Percentiles rank a stretch among this genome's conserved stretches.
phyloP scores from a whole-genome alignment of 2,113 vertebrate genomes.

The Lagenorhynchus albirostris region DNA sequence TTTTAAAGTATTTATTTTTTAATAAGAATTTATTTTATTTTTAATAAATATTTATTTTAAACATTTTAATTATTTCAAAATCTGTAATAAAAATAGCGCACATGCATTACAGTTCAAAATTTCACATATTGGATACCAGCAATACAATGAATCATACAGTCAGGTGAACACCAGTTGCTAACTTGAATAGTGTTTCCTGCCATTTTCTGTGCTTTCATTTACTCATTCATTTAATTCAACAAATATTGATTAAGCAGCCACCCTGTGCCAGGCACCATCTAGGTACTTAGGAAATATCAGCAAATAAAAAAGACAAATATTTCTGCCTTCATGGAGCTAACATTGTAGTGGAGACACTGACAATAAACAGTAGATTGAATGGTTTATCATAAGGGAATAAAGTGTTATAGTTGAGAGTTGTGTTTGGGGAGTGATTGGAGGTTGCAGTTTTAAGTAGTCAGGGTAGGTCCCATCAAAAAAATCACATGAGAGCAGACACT shows the following conservation, averaged over 20 bases:
- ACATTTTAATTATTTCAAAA: background rate
- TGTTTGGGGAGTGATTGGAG: background rate
- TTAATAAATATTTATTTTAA: background rate
- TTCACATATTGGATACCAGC: background rate
- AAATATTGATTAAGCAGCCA: background rate
- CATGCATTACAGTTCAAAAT: background rate
- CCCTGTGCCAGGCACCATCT: background rate
- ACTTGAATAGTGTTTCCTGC: background rate
- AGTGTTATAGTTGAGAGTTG: background rate
- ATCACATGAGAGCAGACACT: background rate
- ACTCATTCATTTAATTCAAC: background rate
- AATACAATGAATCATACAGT: background rate
- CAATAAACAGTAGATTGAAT: background rate
- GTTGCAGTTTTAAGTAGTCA: background rate
- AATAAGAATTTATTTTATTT: background rate
- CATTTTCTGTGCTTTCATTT: background rate
- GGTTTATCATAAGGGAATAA: background rate
- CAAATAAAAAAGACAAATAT: background rate
- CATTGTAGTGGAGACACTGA: background rate
- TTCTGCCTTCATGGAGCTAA: background rate
- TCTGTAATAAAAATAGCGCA: background rate
- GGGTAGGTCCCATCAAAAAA: background rate
- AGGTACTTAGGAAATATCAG: background rate
- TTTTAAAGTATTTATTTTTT: background rate
- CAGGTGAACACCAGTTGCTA: background rate